These are phyloP conservation scores for Norana najaformis DNA, from an alignment of 2,888 invertebrate genomes.

Conservation along the genomic window DNA sequence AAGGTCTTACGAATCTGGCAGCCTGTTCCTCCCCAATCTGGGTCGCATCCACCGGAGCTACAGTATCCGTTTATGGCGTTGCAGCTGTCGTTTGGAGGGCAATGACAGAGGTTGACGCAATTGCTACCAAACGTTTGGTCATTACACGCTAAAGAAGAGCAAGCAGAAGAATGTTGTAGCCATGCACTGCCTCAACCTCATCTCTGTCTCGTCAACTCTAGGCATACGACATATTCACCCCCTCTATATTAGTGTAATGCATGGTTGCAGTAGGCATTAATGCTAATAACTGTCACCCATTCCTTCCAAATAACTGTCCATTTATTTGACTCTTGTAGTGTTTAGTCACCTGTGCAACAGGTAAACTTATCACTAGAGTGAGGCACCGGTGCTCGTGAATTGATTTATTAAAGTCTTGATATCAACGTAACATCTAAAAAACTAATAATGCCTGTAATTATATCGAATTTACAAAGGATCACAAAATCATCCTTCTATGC, in stretches of 20 bases:
- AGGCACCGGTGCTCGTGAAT: too few relatives aligned
- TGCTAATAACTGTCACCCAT: background rate
- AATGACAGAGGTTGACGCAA: slow-evolving; percentile 55
- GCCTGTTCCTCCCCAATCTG: slow-evolving; percentile 53
- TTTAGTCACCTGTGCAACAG: background rate
- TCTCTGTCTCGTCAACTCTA: background rate
- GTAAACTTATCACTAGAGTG: background rate
- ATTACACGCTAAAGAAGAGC: slow-evolving; percentile 49
- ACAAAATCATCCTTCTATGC: too few relatives aligned
- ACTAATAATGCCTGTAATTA: background rate
- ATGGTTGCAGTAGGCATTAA: background rate
- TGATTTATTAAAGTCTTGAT: too few relatives aligned
- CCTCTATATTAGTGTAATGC: background rate
- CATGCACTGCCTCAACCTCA: background rate
- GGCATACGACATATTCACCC: background rate
- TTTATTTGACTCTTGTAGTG: background rate
- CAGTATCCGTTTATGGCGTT: slow-evolving; percentile 54
- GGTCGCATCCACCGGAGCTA: slow-evolving; percentile 48
- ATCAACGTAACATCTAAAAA: too few relatives aligned
- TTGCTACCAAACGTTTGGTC: slow-evolving; percentile 51
- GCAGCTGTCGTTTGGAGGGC: slow-evolving; percentile 51
- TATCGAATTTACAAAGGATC: too few relatives aligned
- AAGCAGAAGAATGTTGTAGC: background rate
- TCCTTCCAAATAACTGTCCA: background rate
- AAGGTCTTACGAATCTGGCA: slow-evolving; percentile 54